These are phyloP conservation scores for Dryobota labecula DNA, from an alignment of 2,888 invertebrate species.

Conservation along the genomic window DNA sequence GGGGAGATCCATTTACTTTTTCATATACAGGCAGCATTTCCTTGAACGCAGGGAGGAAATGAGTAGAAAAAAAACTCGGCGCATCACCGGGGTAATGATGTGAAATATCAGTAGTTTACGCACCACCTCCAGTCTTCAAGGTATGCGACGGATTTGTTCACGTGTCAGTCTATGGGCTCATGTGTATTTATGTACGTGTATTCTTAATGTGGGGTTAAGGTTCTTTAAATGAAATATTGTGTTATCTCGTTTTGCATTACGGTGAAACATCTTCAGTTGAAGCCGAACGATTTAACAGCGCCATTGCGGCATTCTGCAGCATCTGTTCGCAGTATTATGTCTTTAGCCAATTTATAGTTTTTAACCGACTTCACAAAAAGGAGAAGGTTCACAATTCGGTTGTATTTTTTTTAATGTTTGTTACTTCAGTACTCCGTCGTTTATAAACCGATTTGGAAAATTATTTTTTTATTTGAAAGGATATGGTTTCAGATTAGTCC, in stretches of 20 bases:
- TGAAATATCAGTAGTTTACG: slow-evolving; percentile 79
- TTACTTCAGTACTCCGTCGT: too few species aligned
- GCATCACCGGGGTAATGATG: slow-evolving; percentile 72
- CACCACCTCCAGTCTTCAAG: slow-evolving; percentile 65
- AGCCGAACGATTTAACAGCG: background rate
- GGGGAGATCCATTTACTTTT: slow-evolving; percentile 43
- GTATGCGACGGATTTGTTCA: slow-evolving; percentile 29
- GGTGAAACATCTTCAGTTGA: background rate
- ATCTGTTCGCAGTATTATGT: background rate
- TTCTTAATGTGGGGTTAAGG: background rate
- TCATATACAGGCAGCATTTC: slow-evolving; percentile 39
- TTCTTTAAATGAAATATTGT: slow-evolving; percentile 13
- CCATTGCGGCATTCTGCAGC: too few species aligned
- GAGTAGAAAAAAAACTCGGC: slow-evolving; percentile 50
- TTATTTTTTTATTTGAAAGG: too few species aligned
- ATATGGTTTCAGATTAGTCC: too few species aligned
- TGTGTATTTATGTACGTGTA: slow-evolving; percentile 1
- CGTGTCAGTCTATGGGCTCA: background rate
- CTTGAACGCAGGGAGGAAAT: slow-evolving; percentile 53
- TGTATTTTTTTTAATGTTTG: too few species aligned
- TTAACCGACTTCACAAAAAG: too few species aligned
- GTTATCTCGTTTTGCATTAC: slow-evolving; percentile 3
- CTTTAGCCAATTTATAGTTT: too few species aligned
- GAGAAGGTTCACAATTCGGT: too few species aligned
- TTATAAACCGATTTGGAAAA: too few species aligned